These are phyloP conservation scores for Protosalanx chinensis DNA, from an alignment of 2,797 vertebrate species.

Conservation along the genomic window DNA sequence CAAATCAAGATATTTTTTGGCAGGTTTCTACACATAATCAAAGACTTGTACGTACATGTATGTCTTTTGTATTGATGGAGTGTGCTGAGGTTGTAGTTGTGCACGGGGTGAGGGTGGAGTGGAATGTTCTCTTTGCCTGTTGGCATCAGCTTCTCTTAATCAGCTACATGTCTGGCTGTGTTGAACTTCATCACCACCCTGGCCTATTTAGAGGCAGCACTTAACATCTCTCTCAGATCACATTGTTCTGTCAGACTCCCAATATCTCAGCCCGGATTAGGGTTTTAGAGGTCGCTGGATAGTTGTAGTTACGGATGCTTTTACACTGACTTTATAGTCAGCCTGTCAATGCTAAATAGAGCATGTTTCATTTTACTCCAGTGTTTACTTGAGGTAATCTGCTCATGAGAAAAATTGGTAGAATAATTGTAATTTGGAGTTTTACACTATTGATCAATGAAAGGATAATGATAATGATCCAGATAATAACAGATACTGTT, in stretches of 20 bases:
- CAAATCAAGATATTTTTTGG: background rate
- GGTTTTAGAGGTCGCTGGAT: too few relatives aligned
- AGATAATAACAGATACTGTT: slow-evolving; percentile 21
- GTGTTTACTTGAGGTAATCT: slow-evolving; percentile 9
- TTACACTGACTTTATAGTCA: too few relatives aligned
- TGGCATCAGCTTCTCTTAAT: slow-evolving; percentile 17
- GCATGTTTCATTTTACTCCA: too few relatives aligned
- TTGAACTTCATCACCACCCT: background rate
- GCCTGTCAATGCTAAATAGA: too few relatives aligned
- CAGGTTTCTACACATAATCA: background rate
- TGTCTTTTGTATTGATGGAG: background rate
- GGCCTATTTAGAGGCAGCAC: slow-evolving; percentile 10
- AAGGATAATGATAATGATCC: slow-evolving; percentile 20
- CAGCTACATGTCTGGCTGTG: slow-evolving; percentile 13
- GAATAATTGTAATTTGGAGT: slow-evolving; percentile 39
- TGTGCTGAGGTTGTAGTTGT: background rate
- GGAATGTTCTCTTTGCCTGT: background rate
- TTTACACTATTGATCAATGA: slow-evolving; percentile 34
- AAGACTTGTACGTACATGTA: background rate
- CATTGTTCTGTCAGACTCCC: background rate
- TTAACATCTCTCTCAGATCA: background rate
- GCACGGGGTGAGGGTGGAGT: background rate
- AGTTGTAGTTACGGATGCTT: too few relatives aligned
- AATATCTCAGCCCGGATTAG: background rate
- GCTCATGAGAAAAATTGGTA: background rate